Evolutionary conservation across 2,797 vertebrate genomes (phyloP), one percentile per base, ranked within the genome.

Genomic region (Tokudaia tokunoshimensis): DNA sequence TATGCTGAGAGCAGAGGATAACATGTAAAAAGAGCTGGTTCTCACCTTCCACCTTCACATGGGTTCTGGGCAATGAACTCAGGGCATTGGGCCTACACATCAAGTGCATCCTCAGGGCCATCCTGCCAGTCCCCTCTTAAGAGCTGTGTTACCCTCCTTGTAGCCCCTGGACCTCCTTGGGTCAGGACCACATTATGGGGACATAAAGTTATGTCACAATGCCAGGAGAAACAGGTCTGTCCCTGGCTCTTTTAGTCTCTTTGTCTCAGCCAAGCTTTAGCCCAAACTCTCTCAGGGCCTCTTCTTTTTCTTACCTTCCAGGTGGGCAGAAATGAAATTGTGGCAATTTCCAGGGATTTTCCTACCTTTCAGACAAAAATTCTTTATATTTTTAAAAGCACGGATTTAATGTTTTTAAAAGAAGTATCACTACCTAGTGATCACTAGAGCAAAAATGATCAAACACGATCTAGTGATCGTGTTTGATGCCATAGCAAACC

Each of bases 181-280:
- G 13, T 41, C 52, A 55, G 34, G 31, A 44, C 11, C 37, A 41
- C 80, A 6, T 44, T 2, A 3, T 34, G 80, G 67, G 14, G 24
- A 55, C 3, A 26, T 12, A 44, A 14, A 63, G 22, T 76, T 55
- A 17, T 29, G 34, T 44, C 70, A 24, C 52, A 19, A 7, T 6
- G 29, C n/a, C 0, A 0, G n/a, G 10, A 24, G 70, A 59, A 52
- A 29, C 13, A 8, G 44, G 31, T 50, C 12, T 89, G 12, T 4
- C 20, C 7, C 5, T 52, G 72, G 22, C 52, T 20, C 19, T 6
- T 6, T 2, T 29, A 20, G 47, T 20, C 31, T 76, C 65, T 31
- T 31, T 7, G 0, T 19, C 65, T 24, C 24, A 75, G 22, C 12
- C 41, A 75, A 26, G n/a, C 61, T n/a, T n/a, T 26, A 65, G 24